Base-by-base conservation (phyloP, 2,888 invertebrate species). In the Timema cristinae region DNA sequence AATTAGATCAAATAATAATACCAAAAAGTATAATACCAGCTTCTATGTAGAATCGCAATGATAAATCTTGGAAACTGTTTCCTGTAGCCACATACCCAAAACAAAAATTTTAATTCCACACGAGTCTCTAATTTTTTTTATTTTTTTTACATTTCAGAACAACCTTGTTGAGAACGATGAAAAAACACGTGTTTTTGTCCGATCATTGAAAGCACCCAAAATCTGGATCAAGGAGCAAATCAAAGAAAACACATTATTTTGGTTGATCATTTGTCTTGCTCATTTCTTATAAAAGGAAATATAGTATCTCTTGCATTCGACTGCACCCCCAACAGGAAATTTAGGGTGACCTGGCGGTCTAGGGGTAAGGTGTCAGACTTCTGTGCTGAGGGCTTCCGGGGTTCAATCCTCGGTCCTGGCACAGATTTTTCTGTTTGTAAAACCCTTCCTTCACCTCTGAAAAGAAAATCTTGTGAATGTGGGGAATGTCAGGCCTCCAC, bases 21-120 rank as follows among this genome's bases (percentile, higher is more conserved):
- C 69, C 8, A 15, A 69, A 50, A 48, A n/a, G n/a, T n/a, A 50
- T 69, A n/a, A n/a, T n/a, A n/a, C n/a, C n/a, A n/a, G 49, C 63
- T 15, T 50, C 50, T 61, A n/a, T 56, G 56, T 56, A 56, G 56
- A 56, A 56, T 56, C 16, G 56, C 56, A 56, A 16, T 13, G 56
- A 6, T 6, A 56, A 9, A 16, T 56, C 56, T 56, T 56, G 56
- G n/a, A 56, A 56, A 1, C 56, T 56, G 56, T 16, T 56, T 56
- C n/a, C 56, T 15, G 56, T 6, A 13, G 6, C 56, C 16, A 5
- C n/a, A 56, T 56, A 56, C 16, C n/a, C 5, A 16, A 13, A 56
- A 56, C 56, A 56, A 56, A 56, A 4, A 56, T 16, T 5, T 56
- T 15, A 56, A 56, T 2, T 4, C 54, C n/a, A 7, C 16, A 56